Evolutionary conservation across 1,140 invertebrate genomes (phyloP).

Genomic region (Dermatophagoides farinae): DNA sequence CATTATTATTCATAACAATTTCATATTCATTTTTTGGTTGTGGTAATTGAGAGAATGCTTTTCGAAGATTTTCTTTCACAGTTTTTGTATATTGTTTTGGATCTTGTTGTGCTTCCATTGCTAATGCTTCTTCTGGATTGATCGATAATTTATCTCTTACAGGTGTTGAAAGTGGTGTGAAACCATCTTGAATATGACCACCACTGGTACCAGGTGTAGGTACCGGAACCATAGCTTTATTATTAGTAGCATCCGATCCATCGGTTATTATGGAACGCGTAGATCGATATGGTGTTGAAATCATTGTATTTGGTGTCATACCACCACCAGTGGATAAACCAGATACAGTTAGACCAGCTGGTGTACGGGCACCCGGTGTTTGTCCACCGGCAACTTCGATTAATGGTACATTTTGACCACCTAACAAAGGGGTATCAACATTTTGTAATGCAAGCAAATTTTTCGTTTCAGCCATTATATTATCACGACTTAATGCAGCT

Average conservation of each 20-base stretch:
- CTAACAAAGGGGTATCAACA: conserved; percentile 86
- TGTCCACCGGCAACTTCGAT: conserved; percentile 37
- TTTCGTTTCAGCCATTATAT: conserved; percentile 61
- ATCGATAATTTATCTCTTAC: conserved; percentile 86
- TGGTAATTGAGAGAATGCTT: conserved; percentile 56
- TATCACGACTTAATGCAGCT: conserved; percentile 42
- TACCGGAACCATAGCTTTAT: not conserved
- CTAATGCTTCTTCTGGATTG: conserved; percentile 57
- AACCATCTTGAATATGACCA: not conserved
- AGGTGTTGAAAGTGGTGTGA: conserved; percentile 30
- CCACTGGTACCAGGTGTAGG: conserved; percentile 18
- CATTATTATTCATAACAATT: conserved; percentile 81
- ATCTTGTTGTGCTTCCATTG: conserved; percentile 22
- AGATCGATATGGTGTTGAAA: conserved; percentile 77
- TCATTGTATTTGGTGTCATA: conserved; percentile 74
- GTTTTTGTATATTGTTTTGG: conserved; percentile 23
- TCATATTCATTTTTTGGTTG: conserved; percentile 90
- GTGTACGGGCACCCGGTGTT: conserved; percentile 39
- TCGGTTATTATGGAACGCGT: too few relatives aligned
- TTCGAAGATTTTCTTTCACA: conserved; percentile 46
- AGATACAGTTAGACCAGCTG: not conserved
- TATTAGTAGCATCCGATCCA: not conserved
- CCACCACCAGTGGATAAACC: not conserved
- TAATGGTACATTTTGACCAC: conserved; percentile 80
- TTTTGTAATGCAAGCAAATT: conserved; percentile 94